Percentiles rank a stretch among this genome's conserved stretches.
Conservation (phyloP, 2,888 invertebrate species). For the Colostygia pectinataria region DNA sequence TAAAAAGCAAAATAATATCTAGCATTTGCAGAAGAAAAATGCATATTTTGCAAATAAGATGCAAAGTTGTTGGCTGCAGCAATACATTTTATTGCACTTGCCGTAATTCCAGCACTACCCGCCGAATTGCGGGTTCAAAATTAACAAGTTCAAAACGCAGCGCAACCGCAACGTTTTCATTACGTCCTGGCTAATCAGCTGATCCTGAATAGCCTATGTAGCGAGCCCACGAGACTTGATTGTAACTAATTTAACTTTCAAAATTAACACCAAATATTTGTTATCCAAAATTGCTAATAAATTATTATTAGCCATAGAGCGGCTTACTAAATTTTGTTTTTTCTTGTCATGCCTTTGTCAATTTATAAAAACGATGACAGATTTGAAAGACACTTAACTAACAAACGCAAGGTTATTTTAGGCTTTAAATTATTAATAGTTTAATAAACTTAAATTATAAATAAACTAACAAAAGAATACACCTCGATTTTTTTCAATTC, state of each 20-base stretch:
- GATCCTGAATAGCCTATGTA: conserved; percentile 3
- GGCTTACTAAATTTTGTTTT: too few species aligned
- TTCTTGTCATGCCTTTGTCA: too few species aligned
- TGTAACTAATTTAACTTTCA: neutral
- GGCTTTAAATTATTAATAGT: too few species aligned
- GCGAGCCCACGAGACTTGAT: neutral
- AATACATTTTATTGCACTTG: conserved; percentile 3
- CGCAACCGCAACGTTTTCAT: conserved; percentile 30
- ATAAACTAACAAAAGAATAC: neutral
- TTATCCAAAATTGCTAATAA: too few species aligned
- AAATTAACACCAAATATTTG: neutral
- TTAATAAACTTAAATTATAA: too few species aligned
- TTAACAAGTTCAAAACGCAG: conserved; percentile 34
- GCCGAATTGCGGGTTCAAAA: conserved; percentile 24
- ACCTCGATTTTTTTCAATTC: neutral
- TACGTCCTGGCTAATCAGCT: conserved; percentile 26
- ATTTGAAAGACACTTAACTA: too few species aligned
- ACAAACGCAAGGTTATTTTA: too few species aligned
- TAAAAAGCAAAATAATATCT: too few species aligned
- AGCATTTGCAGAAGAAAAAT: too few species aligned
- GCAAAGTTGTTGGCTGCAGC: neutral
- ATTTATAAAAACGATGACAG: too few species aligned
- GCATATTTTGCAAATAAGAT: too few species aligned
- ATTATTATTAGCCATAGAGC: too few species aligned
- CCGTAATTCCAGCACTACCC: neutral